Conservation (phyloP, 2,888 invertebrate species). For the Venusia cambrica region DNA sequence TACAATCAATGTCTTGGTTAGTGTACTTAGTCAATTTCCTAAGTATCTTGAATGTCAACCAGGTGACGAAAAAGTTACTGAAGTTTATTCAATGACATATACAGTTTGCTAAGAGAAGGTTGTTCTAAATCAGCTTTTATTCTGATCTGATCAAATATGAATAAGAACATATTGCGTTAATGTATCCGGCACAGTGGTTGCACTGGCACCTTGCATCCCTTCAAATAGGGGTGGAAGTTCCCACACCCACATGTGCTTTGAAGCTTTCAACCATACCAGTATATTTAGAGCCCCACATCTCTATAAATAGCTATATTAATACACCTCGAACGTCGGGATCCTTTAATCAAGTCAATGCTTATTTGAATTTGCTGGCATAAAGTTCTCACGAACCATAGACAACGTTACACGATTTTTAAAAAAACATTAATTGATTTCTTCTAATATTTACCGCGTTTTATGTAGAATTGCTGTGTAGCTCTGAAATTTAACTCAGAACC, state of each 20-base stretch:
- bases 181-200: constrained; percentile 37
- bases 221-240: constrained; percentile 41
- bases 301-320: constrained; percentile 29
- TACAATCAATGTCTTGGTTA: too few species aligned
- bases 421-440: too few species aligned
- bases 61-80: too few species aligned
- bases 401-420: neutral
- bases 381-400: constrained; percentile 50
- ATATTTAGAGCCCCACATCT: constrained; percentile 37
- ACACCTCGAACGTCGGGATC: constrained; percentile 38
- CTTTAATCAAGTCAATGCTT: constrained; percentile 38
- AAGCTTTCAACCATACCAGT: constrained; percentile 44
- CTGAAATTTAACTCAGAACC: too few species aligned
- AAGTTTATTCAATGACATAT: too few species aligned
- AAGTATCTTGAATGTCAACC: too few species aligned
- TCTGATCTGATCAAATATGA: constrained; percentile 13
- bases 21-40: too few species aligned
- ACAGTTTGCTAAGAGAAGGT: too few species aligned
- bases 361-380: constrained; percentile 58
- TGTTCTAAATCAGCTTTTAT: constrained; percentile 13
- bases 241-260: constrained; percentile 53
- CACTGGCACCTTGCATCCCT: constrained; percentile 54
- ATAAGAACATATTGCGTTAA: constrained; percentile 28
- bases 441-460: too few species aligned
- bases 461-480: too few species aligned